phyloP scores from a whole-genome alignment of 2,797 vertebrate genomes.

The Triplophysa bombifrons region DNA sequence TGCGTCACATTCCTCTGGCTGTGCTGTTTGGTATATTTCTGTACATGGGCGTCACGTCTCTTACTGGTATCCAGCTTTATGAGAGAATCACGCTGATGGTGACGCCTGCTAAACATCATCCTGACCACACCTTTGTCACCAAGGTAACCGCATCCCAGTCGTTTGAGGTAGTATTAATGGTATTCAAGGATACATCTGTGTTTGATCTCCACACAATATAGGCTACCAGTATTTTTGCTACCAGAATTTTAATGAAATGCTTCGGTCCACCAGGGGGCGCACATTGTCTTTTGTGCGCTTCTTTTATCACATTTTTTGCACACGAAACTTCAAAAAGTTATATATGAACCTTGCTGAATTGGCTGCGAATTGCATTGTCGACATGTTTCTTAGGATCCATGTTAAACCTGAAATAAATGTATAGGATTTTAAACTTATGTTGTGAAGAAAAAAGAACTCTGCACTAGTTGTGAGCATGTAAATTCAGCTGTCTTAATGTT shows the following conservation, averaged over 20 bases:
- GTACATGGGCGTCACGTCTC: constrained; percentile 97
- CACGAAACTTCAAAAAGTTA: not conserved
- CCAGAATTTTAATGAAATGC: not conserved
- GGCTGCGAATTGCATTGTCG: not conserved
- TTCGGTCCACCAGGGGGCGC: constrained; percentile 60
- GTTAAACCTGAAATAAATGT: not conserved
- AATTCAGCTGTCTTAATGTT: not conserved
- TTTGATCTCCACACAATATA: constrained; percentile 1
- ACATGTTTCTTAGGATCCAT: not conserved
- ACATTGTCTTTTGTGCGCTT: constrained; percentile 19
- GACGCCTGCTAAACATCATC: constrained; percentile 96
- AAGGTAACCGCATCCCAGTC: constrained; percentile 79
- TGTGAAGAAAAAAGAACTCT: not conserved
- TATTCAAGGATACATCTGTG: not conserved
- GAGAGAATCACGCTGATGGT: constrained; percentile 94
- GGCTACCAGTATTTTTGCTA: no score
- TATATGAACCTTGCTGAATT: not conserved
- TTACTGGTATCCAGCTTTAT: constrained; percentile 96
- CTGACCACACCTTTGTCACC: constrained; percentile 94
- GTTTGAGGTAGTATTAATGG: not conserved
- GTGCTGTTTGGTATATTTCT: constrained; percentile 98
- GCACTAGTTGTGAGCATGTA: not conserved
- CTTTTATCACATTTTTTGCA: not conserved
- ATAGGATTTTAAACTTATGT: not conserved
- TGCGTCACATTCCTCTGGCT: constrained; percentile 92